phyloP scores from a whole-genome alignment of 2,888 invertebrate species.

The Ectemnius cavifrons region DNA sequence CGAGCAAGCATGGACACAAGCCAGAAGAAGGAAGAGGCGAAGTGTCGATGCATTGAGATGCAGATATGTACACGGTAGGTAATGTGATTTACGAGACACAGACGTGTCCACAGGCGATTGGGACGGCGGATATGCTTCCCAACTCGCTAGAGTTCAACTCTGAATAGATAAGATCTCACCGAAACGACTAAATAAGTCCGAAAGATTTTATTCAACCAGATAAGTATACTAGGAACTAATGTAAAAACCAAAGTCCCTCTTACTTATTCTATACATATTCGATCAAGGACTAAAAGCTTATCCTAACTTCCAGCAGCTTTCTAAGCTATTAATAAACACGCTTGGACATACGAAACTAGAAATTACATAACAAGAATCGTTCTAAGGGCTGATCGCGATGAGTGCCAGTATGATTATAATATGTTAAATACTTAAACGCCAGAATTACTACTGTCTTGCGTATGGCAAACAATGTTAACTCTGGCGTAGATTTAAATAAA shows the following conservation, averaged over 20 bases:
- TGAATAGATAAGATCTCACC: conserved; percentile 58
- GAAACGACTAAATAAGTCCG: conserved; percentile 43
- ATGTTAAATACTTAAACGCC: conserved; percentile 7
- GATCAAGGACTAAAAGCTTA: conserved; percentile 3
- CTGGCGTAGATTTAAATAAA: conserved; percentile 15
- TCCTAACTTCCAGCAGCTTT: not conserved
- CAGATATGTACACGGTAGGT: conserved; percentile 56
- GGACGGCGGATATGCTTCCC: conserved; percentile 36
- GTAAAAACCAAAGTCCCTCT: conserved; percentile 2
- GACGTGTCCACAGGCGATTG: conserved; percentile 54
- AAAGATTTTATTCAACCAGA: conserved; percentile 37
- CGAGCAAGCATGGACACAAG: too few relatives aligned
- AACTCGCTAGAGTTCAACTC: conserved; percentile 44
- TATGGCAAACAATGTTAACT: too few relatives aligned
- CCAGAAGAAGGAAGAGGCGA: conserved; percentile 13
- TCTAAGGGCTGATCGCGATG: not conserved
- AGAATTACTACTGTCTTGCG: not conserved
- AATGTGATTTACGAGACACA: conserved; percentile 67
- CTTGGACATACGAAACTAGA: too few relatives aligned
- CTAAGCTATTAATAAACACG: too few relatives aligned
- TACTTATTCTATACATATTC: not conserved
- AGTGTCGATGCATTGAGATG: conserved; percentile 63
- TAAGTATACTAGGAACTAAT: conserved; percentile 33
- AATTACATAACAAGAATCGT: not conserved
- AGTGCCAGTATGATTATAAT: not conserved